These are phyloP conservation scores for Oenanthe melanoleuca DNA, from an alignment of 2,113 vertebrate genomes.

Conservation along the genomic window DNA sequence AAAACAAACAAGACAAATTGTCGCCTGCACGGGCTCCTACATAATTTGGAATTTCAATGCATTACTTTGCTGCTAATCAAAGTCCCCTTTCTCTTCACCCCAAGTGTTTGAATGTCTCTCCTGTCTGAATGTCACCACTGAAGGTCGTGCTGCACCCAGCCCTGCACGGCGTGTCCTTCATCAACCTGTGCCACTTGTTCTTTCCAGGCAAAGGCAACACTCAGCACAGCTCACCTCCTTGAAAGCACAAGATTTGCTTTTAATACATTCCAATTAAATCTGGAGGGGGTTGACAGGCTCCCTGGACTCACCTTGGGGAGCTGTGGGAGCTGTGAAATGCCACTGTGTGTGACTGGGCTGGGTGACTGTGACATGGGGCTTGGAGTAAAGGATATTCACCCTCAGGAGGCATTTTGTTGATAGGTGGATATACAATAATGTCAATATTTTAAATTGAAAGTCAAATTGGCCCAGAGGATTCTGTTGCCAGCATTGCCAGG, in stretches of 20 bases:
- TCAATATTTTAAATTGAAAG: not conserved
- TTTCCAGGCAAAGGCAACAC: not conserved
- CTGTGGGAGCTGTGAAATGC: not conserved
- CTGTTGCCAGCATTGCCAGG: not conserved
- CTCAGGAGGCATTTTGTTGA: not conserved
- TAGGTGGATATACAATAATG: not conserved
- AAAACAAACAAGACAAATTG: slow-evolving; percentile 52
- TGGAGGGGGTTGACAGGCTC: not conserved
- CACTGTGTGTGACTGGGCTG: not conserved
- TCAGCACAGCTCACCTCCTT: not conserved
- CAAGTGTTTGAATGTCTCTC: slow-evolving; percentile 42
- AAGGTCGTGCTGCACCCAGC: slow-evolving; percentile 41
- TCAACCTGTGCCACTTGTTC: not conserved
- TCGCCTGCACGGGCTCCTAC: slow-evolving; percentile 10
- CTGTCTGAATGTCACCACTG: slow-evolving; percentile 51
- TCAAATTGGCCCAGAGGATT: not conserved
- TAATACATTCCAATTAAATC: not conserved
- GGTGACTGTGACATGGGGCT: not conserved
- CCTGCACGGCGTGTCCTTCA: not conserved
- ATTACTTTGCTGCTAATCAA: slow-evolving; percentile 63
- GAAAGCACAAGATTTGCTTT: not conserved
- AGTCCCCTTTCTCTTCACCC: slow-evolving; percentile 62
- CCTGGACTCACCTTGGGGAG: not conserved
- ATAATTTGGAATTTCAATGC: slow-evolving; percentile 59
- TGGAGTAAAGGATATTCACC: not conserved